Base-by-base conservation (phyloP, 1,140 invertebrate species). In the Akabosia matsudoensis region DNA sequence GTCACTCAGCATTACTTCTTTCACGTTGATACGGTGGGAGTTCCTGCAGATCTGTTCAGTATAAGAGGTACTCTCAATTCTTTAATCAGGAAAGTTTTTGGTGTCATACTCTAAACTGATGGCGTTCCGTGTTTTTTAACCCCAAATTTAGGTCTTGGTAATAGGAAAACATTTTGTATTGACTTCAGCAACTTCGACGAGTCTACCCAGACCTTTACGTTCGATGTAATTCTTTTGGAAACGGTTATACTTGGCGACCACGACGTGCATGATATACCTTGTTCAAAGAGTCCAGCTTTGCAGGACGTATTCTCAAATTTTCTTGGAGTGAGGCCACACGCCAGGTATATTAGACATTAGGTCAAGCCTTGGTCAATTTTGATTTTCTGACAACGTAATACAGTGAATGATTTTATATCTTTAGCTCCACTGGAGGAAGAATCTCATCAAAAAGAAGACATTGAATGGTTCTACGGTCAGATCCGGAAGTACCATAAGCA, bases 401-500 rank as follows among this genome's bases (percentile, higher is more conserved):
- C n/a, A n/a, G n/a, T n/a, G n/a, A n/a, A n/a, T 28, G 28, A 22
- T 67, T 67, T 28, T 67, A 30, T 67, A n/a, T 2, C 10, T 67
- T 67, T 67, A 67, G 61, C 61, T 7, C 24, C 26, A 67, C 28
- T 67, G 24, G 26, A 67, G 28, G 7, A 30, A 22, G 61, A 61
- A 14, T 14, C 61, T 10, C 74, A 78, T 4, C 33, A 75, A 73
- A 86, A 86, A 33, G 84, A 86, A 82, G 84, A 87, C 76, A 85
- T 86, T 79, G 83, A 85, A 54, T 81, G 82, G 64, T 81, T 88
- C 34, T 87, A 85, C 80, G 80, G 80, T 54, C 83, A 79, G 52
- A 81, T 88, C 28, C 88, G 85, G 83, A 82, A 84, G 51, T 84
- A 83, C 56, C 87, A 86, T 76, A 75, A 81, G 33, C 70, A 81